Conservation (phyloP, 2,797 vertebrate genomes). For the Alcedo atthis region DNA sequence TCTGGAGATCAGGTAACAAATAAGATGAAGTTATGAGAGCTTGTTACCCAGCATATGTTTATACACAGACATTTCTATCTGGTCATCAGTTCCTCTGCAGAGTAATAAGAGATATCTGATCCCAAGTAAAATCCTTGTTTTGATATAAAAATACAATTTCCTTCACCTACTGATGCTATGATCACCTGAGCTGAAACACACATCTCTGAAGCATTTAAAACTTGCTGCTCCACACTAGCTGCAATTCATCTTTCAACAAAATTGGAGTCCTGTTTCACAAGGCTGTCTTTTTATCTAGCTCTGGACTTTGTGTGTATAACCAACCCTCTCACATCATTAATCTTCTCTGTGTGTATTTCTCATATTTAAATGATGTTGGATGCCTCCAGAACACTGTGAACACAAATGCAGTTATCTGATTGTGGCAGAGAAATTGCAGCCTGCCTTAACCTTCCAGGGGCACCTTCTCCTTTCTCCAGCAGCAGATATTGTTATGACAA, state of each 20-base stretch:
- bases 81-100: neutral
- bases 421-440: neutral
- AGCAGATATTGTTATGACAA: neutral
- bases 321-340: neutral
- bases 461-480: neutral
- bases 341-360: neutral
- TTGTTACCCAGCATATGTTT: neutral
- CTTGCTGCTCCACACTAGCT: neutral
- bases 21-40: neutral
- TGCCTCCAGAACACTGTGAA: neutral
- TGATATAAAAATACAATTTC: neutral
- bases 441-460: neutral
- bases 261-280: neutral
- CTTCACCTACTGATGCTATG: neutral
- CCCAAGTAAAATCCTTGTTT: neutral
- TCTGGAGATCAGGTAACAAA: neutral
- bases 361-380: neutral
- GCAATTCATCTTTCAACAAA: neutral
- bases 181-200: neutral
- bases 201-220: neutral
- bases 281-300: neutral
- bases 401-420: neutral
- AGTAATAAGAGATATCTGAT: neutral
- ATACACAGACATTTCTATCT: neutral
- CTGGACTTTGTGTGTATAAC: neutral